These are phyloP conservation scores for Arothron firmamentum DNA, from an alignment of 2,113 vertebrate genomes.

Conservation along the genomic window DNA sequence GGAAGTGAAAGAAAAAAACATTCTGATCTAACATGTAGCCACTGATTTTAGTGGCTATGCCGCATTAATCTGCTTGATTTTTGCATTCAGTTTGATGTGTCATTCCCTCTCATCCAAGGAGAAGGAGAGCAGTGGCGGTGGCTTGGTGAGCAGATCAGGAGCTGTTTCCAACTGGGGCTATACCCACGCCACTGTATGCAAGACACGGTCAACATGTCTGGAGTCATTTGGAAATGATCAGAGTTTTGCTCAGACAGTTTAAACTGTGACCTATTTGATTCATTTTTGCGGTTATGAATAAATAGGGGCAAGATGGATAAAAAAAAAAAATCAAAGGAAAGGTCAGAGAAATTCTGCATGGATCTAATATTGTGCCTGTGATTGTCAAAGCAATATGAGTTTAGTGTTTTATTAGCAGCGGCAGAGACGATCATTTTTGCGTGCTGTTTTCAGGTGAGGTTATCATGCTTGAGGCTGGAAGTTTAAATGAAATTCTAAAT, in stretches of 20 bases:
- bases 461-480: neutral
- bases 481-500: conserved; percentile 6
- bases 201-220: too few species aligned
- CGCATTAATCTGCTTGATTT: conserved; percentile 20
- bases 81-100: conserved; percentile 53
- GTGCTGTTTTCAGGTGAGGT: conserved; percentile 3
- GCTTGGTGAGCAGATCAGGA: conserved; percentile 24
- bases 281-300: neutral
- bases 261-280: neutral
- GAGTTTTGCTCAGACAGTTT: neutral
- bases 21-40: conserved; percentile 40
- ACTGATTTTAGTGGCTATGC: conserved; percentile 4
- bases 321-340: neutral
- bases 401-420: conserved; percentile 9
- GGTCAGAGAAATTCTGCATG: neutral
- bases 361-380: neutral
- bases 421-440: neutral
- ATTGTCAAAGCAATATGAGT: neutral
- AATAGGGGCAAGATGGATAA: neutral
- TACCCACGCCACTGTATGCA: neutral
- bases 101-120: conserved; percentile 51
- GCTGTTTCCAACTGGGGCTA: conserved; percentile 4
- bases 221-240: too few species aligned
- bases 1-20: neutral
- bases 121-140: conserved; percentile 25